Base-by-base conservation (phyloP, 2,888 invertebrate species). In the Antitype chi region DNA sequence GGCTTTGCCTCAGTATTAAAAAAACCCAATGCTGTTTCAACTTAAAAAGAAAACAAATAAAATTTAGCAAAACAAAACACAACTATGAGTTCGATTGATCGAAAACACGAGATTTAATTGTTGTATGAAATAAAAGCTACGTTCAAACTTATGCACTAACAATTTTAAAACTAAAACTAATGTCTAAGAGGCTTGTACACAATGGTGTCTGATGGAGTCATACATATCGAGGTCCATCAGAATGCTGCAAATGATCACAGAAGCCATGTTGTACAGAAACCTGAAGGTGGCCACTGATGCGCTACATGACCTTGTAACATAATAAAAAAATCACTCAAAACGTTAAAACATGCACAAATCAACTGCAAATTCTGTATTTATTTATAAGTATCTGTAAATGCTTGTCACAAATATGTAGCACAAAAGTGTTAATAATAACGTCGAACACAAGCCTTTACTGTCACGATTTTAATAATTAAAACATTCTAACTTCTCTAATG, bases 21-120 rank as follows among this genome's bases (percentile, higher is more conserved):
- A 85, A 85, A 82, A 77, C 80, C 75, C 49, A 78, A 81, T 81
- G 68, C 81, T 78, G 70, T 74, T 81, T 74, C 74, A 80, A 81
- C 76, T 74, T 70, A 82, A 89, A 76, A 87, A 86, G 70, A 80
- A 85, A 84, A 88, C 82, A 89, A 85, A 91, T 92, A 93, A 91
- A 92, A 92, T 92, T 91, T 92, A 79, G 85, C 87, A 92, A 93
- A 93, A 87, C 90, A 92, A 91, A 93, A 92, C 91, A 89, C 89
- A 90, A 90, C 89, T 78, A 80, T 47, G 68, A 75, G 86, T 87
- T 84, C 82, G 80, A 86, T 76, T 80, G 84, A 85, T 87, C 81
- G 82, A 87, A 82, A 79, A 85, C 81, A 76, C 81, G 71, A 86
- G 86, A 88, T 88, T 85, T 77, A 67, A 81, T 69, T 81, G 80